Evolutionary conservation across 2,113 vertebrate species (phyloP), one percentile per base, ranked within the genome.

Genomic region (Salminus brasiliensis): DNA sequence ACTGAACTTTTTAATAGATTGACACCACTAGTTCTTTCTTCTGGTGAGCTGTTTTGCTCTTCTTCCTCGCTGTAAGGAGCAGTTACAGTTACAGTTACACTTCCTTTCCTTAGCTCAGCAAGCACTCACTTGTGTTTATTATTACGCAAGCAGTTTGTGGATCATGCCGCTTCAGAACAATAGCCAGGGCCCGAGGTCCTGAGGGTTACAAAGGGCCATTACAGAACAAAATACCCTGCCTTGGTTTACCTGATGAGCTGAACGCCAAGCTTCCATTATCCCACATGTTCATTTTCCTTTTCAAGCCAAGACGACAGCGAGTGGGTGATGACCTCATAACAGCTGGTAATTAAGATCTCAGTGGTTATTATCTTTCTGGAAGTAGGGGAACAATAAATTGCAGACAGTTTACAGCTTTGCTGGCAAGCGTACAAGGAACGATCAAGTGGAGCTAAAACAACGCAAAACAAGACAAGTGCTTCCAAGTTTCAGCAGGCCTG

Each of bases 401-500:
- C 34, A 30, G 34, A 16, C 27, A 45, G 16, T 23, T 52, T 5
- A 43, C 10, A 62, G 29, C 66, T 72, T 8, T 21, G 6, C 25
- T 85, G 67, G 76, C 60, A 72, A n/a, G 5, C 13, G 27, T 41
- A 62, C 76, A 77, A 69, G 47, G 30, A 74, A 76, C 43, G 52
- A 32, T 66, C 59, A 11, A 60, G 16, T 60, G 11, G 5, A 60
- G 57, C 57, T 18, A 76, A 76, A 76, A 74, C 32, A 65, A 73
- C 21, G 41, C 29, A 55, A 39, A 65, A 73, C 41, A n/a, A 68
- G 23, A 53, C 60, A 12, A 52, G 45, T 34, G 16, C 63, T 13
- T 70, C 57, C 80, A 66, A 47, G 80, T 77, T 77, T 34, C 36
- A 32, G 66, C 66, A 82, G 27, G 41, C 34, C 43, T 53, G 76